Percentiles rank a stretch among this genome's conserved stretches.
Evolutionary conservation across 1,140 invertebrate species (phyloP).

Genomic region (Adoxophyes honmai): DNA sequence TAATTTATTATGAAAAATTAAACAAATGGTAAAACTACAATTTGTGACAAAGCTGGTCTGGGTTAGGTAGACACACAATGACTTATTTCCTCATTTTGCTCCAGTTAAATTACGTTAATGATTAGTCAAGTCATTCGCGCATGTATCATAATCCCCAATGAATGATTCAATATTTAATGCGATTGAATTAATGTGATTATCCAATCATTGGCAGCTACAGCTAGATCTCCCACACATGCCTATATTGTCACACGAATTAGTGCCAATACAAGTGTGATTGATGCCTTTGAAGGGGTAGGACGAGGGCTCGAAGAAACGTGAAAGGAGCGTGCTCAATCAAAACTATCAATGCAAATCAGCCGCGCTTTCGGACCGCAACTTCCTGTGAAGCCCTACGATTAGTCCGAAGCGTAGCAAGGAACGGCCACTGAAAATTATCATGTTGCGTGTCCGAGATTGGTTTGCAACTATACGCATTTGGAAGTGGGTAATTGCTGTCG

Average conservation of each 20-base stretch:
- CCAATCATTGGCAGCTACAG: slow-evolving; percentile 60
- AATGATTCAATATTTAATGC: slow-evolving; percentile 20
- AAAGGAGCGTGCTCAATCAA: slow-evolving; percentile 28
- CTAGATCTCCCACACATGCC: slow-evolving; percentile 54
- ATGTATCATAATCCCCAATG: background rate
- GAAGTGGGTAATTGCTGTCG: slow-evolving; percentile 49
- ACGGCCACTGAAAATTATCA: slow-evolving; percentile 62
- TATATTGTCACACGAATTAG: slow-evolving; percentile 60
- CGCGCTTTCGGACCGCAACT: slow-evolving; percentile 42
- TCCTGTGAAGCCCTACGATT: slow-evolving; percentile 53
- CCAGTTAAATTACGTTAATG: background rate
- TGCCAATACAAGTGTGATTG: slow-evolving; percentile 65
- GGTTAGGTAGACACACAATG: no score
- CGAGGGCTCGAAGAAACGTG: slow-evolving; percentile 32
- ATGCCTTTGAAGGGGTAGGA: slow-evolving; percentile 25
- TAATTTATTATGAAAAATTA: no score
- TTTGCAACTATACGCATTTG: slow-evolving; percentile 41
- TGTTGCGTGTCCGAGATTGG: slow-evolving; percentile 62
- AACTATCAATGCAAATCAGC: slow-evolving; percentile 35
- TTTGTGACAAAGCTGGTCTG: no score
- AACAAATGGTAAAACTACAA: no score
- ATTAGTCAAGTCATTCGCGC: slow-evolving; percentile 1
- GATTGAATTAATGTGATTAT: slow-evolving; percentile 49
- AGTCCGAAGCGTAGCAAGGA: slow-evolving; percentile 33
- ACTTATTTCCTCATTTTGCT: no score